phyloP scores from a whole-genome alignment of 2,888 invertebrate species.

The Drosophila conformis region DNA sequence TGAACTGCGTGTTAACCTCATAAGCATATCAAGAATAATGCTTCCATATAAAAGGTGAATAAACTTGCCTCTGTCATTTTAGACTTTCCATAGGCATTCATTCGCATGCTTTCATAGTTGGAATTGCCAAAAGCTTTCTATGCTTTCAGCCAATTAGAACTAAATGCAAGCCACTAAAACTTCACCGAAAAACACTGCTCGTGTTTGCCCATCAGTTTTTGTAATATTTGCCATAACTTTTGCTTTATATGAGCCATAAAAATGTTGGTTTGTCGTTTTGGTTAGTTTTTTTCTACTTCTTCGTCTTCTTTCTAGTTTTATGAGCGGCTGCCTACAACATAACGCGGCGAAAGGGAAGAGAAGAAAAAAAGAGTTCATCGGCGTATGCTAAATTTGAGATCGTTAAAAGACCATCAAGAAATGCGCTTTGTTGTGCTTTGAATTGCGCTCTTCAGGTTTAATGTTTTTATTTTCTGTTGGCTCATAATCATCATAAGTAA shows the following conservation, averaged over 20 bases:
- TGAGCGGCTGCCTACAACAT: conserved; percentile 38
- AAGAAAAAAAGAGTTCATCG: conserved; percentile 12
- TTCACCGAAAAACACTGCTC: conserved; percentile 23
- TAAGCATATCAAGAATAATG: conserved; percentile 1
- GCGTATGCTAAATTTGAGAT: conserved; percentile 53
- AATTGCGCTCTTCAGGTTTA: conserved; percentile 21
- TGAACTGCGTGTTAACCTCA: not conserved
- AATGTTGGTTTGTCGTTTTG: conserved; percentile 19
- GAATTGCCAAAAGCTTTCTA: conserved; percentile 42
- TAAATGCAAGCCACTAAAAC: conserved; percentile 53
- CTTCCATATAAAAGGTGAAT: conserved; percentile 11
- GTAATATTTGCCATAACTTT: conserved; percentile 41
- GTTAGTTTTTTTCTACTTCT: not conserved
- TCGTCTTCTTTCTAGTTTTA: conserved; percentile 25
- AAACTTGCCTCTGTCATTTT: conserved; percentile 10
- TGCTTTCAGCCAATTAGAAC: conserved; percentile 53
- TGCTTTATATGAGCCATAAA: conserved; percentile 55
- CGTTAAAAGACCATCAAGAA: conserved; percentile 63
- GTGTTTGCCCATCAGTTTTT: conserved; percentile 19
- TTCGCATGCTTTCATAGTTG: conserved; percentile 10
- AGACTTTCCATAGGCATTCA: conserved; percentile 10
- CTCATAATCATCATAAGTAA: conserved; percentile 74
- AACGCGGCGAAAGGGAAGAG: conserved; percentile 2
- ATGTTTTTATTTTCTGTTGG: conserved; percentile 22
- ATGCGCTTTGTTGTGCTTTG: conserved; percentile 61